Conservation (phyloP, 2,113 vertebrate genomes). For the Eretmochelys imbricata region DNA sequence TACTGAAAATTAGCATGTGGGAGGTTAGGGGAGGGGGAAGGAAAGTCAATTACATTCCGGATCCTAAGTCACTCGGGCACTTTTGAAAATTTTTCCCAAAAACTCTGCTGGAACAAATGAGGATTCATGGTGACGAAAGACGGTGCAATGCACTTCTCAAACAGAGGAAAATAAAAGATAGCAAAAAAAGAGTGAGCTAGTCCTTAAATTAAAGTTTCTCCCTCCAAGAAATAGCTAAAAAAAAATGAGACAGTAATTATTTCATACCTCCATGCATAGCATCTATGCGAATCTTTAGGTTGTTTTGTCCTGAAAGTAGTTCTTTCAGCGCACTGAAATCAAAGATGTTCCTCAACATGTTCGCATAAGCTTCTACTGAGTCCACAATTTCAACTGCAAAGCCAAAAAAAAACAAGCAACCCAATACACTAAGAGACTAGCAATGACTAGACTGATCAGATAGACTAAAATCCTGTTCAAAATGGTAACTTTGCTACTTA, state of each 20-base stretch:
- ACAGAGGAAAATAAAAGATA: not conserved
- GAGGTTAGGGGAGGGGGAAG: too few species aligned
- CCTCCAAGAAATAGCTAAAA: not conserved
- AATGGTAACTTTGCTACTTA: fast-evolving
- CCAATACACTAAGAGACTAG: not conserved
- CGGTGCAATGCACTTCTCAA: not conserved
- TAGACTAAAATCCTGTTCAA: not conserved
- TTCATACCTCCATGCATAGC: conserved; percentile 97
- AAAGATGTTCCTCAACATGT: conserved; percentile 95
- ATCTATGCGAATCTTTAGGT: conserved; percentile 93
- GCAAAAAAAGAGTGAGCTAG: not conserved
- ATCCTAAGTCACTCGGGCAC: not conserved
- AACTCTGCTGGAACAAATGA: not conserved
- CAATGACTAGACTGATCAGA: not conserved
- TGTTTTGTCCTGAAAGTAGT: conserved; percentile 90
- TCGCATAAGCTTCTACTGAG: conserved; percentile 92
- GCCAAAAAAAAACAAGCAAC: not conserved
- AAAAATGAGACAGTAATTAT: not conserved
- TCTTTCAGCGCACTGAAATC: conserved; percentile 93
- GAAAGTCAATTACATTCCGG: not conserved
- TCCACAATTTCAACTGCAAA: conserved; percentile 96
- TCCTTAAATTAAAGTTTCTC: not conserved
- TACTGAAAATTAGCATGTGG: not conserved
- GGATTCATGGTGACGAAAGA: not conserved
- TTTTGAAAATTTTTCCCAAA: not conserved